Percentiles rank a stretch among this genome's conserved stretches.
phyloP scores from a whole-genome alignment of 2,113 vertebrate species.

The Spea bombifrons region DNA sequence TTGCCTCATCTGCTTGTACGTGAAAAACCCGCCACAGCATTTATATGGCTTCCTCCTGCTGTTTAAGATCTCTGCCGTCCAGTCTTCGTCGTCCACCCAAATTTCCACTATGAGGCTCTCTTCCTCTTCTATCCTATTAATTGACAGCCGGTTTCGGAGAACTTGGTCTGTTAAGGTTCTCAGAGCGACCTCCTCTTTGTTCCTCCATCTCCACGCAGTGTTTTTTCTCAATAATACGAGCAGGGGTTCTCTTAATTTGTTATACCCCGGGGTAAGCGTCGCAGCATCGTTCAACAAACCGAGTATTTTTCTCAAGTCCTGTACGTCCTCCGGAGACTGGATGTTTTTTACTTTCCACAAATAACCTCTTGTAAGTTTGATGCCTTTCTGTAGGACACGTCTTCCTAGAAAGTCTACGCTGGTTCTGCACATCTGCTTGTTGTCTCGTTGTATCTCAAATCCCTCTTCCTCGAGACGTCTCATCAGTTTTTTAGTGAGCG shows the following conservation, averaged over 20 bases:
- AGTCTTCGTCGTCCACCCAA: neutral
- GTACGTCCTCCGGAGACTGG: neutral
- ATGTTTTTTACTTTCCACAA: neutral
- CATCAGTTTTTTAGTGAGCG: neutral
- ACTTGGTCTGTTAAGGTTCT: neutral
- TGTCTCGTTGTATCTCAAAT: neutral
- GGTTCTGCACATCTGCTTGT: neutral
- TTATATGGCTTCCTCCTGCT: neutral
- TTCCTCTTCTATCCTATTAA: neutral
- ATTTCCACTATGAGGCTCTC: conserved; percentile 10
- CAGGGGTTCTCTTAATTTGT: neutral
- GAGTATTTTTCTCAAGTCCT: neutral
- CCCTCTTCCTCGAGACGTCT: neutral
- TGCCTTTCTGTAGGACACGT: neutral
- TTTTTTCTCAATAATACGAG: neutral
- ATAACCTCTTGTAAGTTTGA: neutral
- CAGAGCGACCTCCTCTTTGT: neutral
- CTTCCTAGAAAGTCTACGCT: conserved; percentile 10
- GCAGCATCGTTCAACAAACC: neutral
- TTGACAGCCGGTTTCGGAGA: neutral
- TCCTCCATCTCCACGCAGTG: neutral
- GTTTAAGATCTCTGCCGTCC: conserved; percentile 22
- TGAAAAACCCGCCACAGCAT: neutral
- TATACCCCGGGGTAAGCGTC: neutral
- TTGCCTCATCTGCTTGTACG: neutral